Conservation (phyloP, 2,888 invertebrate species). For the Brenthis ino region DNA sequence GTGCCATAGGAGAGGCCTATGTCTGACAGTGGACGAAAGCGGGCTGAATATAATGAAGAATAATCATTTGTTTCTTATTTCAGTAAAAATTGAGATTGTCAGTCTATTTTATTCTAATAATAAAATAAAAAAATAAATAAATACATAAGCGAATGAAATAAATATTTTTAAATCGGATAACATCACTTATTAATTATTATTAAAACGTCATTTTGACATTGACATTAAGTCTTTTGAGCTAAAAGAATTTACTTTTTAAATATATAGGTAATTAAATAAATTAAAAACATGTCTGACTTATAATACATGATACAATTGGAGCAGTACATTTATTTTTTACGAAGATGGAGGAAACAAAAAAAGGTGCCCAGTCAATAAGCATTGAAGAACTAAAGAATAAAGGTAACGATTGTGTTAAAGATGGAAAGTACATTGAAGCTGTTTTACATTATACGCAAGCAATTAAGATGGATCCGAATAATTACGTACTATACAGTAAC, state of each 20-base stretch:
- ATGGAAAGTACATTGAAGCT: conserved; percentile 88
- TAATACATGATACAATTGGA: neutral
- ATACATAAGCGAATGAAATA: too few relatives aligned
- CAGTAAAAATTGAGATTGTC: too few relatives aligned
- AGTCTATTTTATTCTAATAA: too few relatives aligned
- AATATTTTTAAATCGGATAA: too few relatives aligned
- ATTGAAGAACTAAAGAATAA: conserved; percentile 86
- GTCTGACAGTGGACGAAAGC: too few relatives aligned
- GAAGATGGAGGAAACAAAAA: conserved; percentile 67
- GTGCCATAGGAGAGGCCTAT: too few relatives aligned
- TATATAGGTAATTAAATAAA: conserved; percentile 13
- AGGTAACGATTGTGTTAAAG: conserved; percentile 89
- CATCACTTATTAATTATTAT: too few relatives aligned
- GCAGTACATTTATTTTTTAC: conserved; percentile 4
- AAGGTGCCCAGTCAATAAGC: conserved; percentile 50
- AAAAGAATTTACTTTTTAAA: neutral
- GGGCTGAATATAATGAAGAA: too few relatives aligned
- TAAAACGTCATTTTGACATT: conserved; percentile 4
- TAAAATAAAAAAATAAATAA: too few relatives aligned
- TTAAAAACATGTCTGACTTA: conserved; percentile 15
- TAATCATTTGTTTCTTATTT: too few relatives aligned
- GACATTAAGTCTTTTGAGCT: neutral
- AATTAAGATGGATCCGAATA: conserved; percentile 87
- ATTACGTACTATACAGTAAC: conserved; percentile 89
- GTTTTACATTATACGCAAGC: conserved; percentile 90